Base-by-base conservation (phyloP, 2,113 vertebrate species). In the Oncorhynchus masou region DNA sequence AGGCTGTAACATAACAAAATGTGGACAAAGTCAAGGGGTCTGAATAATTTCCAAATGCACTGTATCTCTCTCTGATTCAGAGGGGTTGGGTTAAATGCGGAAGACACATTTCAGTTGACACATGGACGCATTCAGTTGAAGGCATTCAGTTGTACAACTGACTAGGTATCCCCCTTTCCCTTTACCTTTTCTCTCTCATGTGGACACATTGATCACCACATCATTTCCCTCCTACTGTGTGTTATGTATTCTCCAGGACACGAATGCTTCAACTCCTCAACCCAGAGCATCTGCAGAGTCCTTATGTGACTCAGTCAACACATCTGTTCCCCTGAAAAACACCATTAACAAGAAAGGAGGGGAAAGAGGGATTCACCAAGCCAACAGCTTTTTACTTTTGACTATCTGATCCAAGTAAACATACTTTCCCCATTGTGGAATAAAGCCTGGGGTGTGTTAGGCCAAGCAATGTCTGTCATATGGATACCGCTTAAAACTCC, bases 261-360 rank as follows among this genome's bases (percentile, higher is more conserved):
- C 6, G 4, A 19, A 62, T 19, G 67, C 49, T 48, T 71, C 69
- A 62, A 16, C 39, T 64, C 71, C 60, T 34, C 76, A 77, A 82
- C 67, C 64, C 24, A 79, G 76, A 83, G 79, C 86, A 85, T 90
- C 84, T 89, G 86, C 72, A 27, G 57, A 77, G 82, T 29, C 76
- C 29, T 79, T 84, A 34, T 77, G 68, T 54, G 73, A 79, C 66
- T 39, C 34, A 70, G 45, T 64, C 25, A 74, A 84, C 88, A 88
- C 88, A 90, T 85, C 77, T 88, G 84, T 70, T 85, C 77, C 70
- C 71, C 74, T 60, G 71, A 75, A 79, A 69, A 29, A 8, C 34
- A 62, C 74, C 24, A 25, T 29, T 74, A 59, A 78, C 71, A 75
- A 84, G 75, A 79, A 72, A 27, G 49, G n/a, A 51, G 24, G 24